Conservation (phyloP, 2,888 invertebrate species). For the Lasioglossum lativentre region DNA sequence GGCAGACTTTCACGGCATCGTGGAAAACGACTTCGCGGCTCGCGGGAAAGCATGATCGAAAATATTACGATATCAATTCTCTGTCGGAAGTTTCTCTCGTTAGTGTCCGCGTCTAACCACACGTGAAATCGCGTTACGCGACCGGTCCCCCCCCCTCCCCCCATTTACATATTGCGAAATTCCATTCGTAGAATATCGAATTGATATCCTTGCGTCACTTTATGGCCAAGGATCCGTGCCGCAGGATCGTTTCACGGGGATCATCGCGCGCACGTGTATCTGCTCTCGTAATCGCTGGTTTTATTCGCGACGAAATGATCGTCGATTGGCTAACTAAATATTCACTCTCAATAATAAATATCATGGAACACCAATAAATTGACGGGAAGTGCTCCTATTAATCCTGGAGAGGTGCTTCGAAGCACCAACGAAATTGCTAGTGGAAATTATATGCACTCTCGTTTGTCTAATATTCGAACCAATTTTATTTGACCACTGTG, state of each 20-base stretch:
- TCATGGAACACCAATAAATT: neutral
- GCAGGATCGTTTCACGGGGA: constrained; percentile 25
- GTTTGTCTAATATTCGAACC: no score
- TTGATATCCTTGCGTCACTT: constrained; percentile 45
- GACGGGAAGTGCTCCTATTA: no score
- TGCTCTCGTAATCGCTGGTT: neutral
- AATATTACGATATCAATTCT: constrained; percentile 32
- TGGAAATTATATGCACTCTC: no score
- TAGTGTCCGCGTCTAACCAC: constrained; percentile 16
- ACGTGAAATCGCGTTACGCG: constrained; percentile 28
- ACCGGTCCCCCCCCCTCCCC: no score
- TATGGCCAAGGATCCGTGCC: neutral
- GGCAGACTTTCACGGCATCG: neutral
- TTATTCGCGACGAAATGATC: neutral
- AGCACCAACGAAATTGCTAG: no score
- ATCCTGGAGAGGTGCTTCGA: no score
- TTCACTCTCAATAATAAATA: neutral
- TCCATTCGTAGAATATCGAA: constrained; percentile 18
- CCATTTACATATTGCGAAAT: constrained; percentile 56
- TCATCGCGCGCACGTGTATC: constrained; percentile 13
- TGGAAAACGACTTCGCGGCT: constrained; percentile 1
- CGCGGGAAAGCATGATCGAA: constrained; percentile 24
- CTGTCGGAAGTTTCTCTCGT: constrained; percentile 43
- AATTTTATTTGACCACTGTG: no score
- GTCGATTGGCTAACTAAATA: neutral